A percentile compares a stretch with the other conserved stretches of the same genome.
Evolutionary conservation across 2,888 invertebrate genomes (phyloP).

Genomic region (Rhagonycha fulva): DNA sequence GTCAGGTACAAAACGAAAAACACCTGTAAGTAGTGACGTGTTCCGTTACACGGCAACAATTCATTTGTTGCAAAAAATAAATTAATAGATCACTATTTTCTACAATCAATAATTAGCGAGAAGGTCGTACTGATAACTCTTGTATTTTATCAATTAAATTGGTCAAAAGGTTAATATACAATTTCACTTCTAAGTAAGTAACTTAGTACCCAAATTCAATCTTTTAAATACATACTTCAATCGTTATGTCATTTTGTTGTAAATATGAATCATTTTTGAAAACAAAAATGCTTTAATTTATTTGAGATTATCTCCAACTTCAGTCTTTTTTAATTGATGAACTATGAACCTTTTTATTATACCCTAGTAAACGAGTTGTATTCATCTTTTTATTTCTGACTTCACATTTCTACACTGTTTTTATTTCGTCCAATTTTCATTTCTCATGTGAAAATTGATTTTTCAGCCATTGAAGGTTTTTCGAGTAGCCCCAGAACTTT

Average conservation of each 20-base stretch:
- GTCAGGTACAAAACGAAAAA: not conserved
- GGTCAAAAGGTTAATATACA: not conserved
- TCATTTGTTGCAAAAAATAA: not conserved
- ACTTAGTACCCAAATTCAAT: not conserved
- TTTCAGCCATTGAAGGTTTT: not conserved
- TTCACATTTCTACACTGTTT: not conserved
- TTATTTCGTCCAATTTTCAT: not conserved
- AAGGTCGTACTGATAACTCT: not conserved
- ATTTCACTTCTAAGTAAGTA: not conserved
- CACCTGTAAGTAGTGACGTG: not conserved
- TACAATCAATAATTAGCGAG: not conserved
- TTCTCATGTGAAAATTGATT: not conserved
- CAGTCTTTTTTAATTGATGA: not conserved
- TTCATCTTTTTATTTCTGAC: not conserved
- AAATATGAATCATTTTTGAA: not conserved
- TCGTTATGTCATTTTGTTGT: not conserved
- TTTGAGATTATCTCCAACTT: not conserved
- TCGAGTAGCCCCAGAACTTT: not conserved
- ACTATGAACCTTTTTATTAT: not conserved
- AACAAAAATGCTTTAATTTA: not conserved
- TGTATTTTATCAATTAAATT: not conserved
- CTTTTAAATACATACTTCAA: not conserved
- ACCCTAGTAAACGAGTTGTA: not conserved
- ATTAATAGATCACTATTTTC: not conserved
- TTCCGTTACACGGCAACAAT: not conserved